Evolutionary conservation across 2,113 vertebrate species (phyloP).

Genomic region (Haemorhous mexicanus): DNA sequence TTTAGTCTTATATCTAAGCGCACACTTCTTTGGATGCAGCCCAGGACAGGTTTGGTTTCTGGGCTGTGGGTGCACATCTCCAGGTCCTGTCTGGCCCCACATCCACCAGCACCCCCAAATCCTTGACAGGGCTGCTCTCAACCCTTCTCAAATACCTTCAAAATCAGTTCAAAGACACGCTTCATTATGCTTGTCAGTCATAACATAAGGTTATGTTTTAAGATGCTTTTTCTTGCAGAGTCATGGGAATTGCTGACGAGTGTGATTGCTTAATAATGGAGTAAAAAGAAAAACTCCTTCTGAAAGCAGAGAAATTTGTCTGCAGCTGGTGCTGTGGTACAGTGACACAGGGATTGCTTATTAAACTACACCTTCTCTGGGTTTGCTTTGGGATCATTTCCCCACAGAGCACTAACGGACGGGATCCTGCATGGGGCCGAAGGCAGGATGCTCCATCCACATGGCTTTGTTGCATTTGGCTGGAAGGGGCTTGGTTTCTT

Average conservation of each 20-base stretch:
- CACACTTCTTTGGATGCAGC: not conserved
- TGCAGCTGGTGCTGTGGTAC: not conserved
- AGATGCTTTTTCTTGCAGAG: not conserved
- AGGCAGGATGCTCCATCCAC: not conserved
- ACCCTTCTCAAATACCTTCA: not conserved
- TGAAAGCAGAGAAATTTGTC: not conserved
- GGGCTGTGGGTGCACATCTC: not conserved
- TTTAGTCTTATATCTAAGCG: not conserved
- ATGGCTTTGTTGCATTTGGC: not conserved
- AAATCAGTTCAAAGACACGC: constrained; percentile 26
- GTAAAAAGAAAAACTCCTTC: not conserved
- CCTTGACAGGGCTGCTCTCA: not conserved
- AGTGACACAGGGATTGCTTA: not conserved
- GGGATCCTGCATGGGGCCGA: not conserved
- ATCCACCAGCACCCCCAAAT: not conserved
- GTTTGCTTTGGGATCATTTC: not conserved
- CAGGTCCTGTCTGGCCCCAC: not conserved
- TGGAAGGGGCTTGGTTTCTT: not conserved
- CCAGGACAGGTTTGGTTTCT: not conserved
- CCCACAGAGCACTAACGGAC: not conserved
- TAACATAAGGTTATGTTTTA: constrained; percentile 13
- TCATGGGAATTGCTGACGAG: not conserved
- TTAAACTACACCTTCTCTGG: not conserved
- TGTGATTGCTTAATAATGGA: not conserved
- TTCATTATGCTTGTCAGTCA: constrained; percentile 32